These are phyloP conservation scores for Parauchenoglanis punctatus DNA, from an alignment of 2,797 vertebrate genomes.

Conservation along the genomic window DNA sequence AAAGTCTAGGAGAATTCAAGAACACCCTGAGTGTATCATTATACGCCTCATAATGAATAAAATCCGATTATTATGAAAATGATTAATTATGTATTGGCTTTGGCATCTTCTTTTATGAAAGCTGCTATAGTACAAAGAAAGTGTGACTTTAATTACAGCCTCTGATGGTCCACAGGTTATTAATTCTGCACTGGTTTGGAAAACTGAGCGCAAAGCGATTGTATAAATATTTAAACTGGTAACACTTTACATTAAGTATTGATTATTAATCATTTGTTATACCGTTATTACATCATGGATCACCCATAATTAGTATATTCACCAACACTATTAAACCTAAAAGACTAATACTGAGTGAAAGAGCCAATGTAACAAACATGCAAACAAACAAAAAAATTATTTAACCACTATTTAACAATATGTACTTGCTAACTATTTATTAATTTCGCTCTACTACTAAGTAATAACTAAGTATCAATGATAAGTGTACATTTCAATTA, in stretches of 20 bases:
- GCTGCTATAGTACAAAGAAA: background rate
- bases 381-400: background rate
- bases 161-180: background rate
- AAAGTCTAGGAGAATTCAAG: background rate
- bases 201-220: background rate
- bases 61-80: background rate
- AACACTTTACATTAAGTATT: background rate
- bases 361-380: background rate
- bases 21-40: background rate
- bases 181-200: background rate
- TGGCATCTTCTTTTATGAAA: background rate
- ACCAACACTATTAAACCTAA: background rate
- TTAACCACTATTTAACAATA: background rate
- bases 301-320: background rate
- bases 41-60: background rate
- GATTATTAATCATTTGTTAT: background rate
- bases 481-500: background rate
- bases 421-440: background rate
- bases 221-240: background rate
- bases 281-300: background rate
- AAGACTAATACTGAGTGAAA: background rate
- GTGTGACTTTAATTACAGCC: conserved; percentile 1
- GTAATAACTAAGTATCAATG: background rate
- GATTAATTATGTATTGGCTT: conserved; percentile 5
- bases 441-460: background rate